A percentile compares a stretch with the other conserved stretches of the same genome.
Conservation (phyloP, 92 coral and sea anemone species). For the Epizoanthus fatuus region DNA sequence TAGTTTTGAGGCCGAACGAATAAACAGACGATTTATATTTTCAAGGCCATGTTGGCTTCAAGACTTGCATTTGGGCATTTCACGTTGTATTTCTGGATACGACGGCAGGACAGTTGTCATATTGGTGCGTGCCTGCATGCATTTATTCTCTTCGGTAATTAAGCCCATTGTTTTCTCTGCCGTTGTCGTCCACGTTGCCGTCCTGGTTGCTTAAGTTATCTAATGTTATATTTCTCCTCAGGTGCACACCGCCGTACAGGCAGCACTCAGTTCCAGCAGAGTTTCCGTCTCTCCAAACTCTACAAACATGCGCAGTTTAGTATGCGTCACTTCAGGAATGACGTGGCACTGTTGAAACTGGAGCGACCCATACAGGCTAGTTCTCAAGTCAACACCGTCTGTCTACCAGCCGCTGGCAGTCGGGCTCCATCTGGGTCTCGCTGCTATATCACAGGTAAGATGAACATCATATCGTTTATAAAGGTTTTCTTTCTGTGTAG, state of each 20-base stretch:
- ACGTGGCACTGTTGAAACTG: conserved; percentile 71
- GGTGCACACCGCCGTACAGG: conserved; percentile 71
- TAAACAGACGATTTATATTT: no score
- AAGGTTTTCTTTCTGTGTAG: not conserved
- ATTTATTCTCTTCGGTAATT: no score
- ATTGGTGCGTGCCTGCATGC: no score
- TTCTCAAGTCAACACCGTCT: conserved; percentile 61
- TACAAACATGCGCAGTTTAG: conserved; percentile 58
- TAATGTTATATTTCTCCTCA: not conserved
- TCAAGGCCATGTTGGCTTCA: no score
- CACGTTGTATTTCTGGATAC: no score
- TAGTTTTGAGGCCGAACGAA: no score
- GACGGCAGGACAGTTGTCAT: no score
- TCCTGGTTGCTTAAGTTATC: no score
- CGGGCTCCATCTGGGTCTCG: conserved; percentile 46
- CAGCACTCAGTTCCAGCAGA: conserved; percentile 60
- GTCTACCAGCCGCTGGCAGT: conserved; percentile 65
- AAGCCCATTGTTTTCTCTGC: no score
- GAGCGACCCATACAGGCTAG: conserved; percentile 37
- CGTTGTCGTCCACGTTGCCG: no score
- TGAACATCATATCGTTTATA: not conserved
- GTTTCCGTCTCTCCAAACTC: conserved; percentile 49
- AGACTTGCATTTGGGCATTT: no score
- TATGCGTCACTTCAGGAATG: conserved; percentile 67
- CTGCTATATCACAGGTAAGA: conserved; percentile 76